Percentiles rank a stretch among this genome's conserved stretches.
These are phyloP conservation scores for Gymnocheta viridis DNA, from an alignment of 2,888 invertebrate species.

Conservation along the genomic window DNA sequence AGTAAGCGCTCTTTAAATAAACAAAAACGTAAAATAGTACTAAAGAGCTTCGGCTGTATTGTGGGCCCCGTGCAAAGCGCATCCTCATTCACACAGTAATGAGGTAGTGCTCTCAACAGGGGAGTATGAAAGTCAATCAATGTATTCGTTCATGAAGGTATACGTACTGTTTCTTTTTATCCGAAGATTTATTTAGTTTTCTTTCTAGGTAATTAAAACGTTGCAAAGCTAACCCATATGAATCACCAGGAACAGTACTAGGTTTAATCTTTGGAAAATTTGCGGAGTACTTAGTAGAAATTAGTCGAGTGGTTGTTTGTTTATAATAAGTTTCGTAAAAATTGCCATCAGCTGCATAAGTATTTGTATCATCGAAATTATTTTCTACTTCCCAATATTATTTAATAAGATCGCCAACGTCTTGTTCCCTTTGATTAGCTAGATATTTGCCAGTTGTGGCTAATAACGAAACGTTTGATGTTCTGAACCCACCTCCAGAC, in stretches of 20 bases:
- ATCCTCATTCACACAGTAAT: slow-evolving; percentile 40
- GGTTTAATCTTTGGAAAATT: neutral
- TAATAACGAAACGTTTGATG: neutral
- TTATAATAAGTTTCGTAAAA: slow-evolving; percentile 2
- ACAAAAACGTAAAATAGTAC: slow-evolving; percentile 54
- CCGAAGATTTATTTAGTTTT: slow-evolving; percentile 27
- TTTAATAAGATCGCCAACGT: neutral
- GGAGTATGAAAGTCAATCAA: neutral
- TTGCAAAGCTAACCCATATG: neutral
- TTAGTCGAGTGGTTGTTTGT: neutral
- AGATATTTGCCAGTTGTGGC: neutral
- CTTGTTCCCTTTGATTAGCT: neutral
- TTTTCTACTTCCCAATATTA: slow-evolving; percentile 1
- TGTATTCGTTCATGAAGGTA: slow-evolving; percentile 43
- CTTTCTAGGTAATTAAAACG: slow-evolving; percentile 50
- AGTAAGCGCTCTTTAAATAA: slow-evolving; percentile 47
- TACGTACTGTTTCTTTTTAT: slow-evolving; percentile 44
- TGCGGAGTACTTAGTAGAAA: neutral
- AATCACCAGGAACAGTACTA: slow-evolving; percentile 27
- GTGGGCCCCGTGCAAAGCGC: neutral
- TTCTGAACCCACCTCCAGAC: slow-evolving; percentile 43
- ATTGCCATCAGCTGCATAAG: neutral
- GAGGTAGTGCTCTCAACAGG: slow-evolving; percentile 22
- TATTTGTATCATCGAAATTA: neutral
- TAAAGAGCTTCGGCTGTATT: slow-evolving; percentile 11